Evolutionary conservation across 2,797 vertebrate genomes (phyloP), one percentile per base, ranked within the genome.

Genomic region (Petrocephalus schoutedeni): DNA sequence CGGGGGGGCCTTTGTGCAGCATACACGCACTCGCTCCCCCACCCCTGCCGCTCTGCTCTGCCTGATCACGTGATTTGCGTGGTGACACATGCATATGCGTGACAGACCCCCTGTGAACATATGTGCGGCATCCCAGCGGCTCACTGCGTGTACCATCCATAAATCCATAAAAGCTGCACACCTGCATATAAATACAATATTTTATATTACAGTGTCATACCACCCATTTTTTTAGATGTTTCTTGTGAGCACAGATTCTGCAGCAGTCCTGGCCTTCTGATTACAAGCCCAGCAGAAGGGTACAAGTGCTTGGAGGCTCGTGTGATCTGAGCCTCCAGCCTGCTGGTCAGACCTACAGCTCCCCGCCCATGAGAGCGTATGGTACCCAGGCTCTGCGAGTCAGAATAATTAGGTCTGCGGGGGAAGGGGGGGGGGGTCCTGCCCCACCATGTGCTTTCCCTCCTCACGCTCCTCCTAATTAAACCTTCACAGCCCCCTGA

Each of bases 401-500:
- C 19, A 86, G 56, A 16, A 80, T 85, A 89, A 89, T 89, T 89
- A 84, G 86, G 86, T 54, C 77, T 87, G 49, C 57, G 28, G 86
- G 80, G 86, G 86, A 57, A 61, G 58, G 80, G 0, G 12, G 32
- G 36, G 16, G 41, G 14, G 54, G 86, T 57, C 45, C 85, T 77
- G 84, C 54, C 88, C 85, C 8, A 54, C 64, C 86, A 80, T 74
- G 61, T 85, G 77, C 32, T 64, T 84, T 51, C 53, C 53, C 32
- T 67, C 51, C 19, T 28, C 28, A 61, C 2, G 71, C 54, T 36
- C 88, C 61, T 84, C 59, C 45, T 89, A 87, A 89, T 89, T 89
- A 89, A 59, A 59, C 77, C 32, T 53, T 59, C 71, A 36, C 74
- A 89, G 88, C 58, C 41, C 12, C 32, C 56, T 51, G 56, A 87